Percentiles rank a stretch among this genome's conserved stretches.
Evolutionary conservation across 1,140 invertebrate species (phyloP).

Genomic region (Cydia amplana): DNA sequence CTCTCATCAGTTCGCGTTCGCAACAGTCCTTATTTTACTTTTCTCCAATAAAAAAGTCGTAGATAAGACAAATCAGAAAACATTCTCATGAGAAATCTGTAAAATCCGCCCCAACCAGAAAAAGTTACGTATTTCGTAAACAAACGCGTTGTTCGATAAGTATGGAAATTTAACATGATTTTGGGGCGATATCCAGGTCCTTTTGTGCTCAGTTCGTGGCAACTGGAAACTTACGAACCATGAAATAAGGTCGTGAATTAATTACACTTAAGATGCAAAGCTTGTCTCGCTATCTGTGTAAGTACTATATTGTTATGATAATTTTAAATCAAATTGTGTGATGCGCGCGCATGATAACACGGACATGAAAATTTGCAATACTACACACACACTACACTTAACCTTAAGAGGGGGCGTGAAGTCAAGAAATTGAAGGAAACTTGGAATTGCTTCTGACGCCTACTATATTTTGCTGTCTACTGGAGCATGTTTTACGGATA

Average conservation of each 20-base stretch:
- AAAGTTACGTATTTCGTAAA: not conserved
- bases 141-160: not conserved
- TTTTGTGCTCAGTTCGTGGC: not conserved
- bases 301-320: not conserved
- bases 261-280: not conserved
- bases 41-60: not conserved
- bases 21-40: not conserved
- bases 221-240: not conserved
- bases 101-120: not conserved
- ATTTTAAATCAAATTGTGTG: not conserved
- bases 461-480: no score
- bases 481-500: no score
- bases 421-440: no score
- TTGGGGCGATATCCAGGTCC: not conserved
- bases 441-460: no score
- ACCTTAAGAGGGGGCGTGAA: no score
- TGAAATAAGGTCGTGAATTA: not conserved
- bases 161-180: not conserved
- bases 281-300: not conserved
- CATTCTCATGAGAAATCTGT: not conserved
- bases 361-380: no score
- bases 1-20: no score
- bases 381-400: no score
- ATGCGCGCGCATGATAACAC: not conserved
- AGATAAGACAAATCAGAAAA: not conserved